Conservation (phyloP, 2,113 vertebrate species). For the Prochilodus magdalenae region DNA sequence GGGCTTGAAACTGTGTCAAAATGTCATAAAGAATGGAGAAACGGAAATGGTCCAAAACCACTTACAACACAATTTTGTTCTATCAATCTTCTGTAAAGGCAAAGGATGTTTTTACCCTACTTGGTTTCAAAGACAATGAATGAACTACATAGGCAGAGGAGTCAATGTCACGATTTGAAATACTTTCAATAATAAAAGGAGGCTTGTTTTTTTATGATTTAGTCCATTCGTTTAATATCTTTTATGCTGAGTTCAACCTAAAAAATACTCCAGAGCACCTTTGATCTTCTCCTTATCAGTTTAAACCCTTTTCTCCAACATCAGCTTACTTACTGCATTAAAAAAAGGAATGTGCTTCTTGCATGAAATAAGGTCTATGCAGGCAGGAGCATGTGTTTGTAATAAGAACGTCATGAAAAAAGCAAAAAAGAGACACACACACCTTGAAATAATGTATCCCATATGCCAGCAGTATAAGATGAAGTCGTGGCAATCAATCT, state of each 20-base stretch:
- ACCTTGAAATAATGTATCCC: slow-evolving; percentile 71
- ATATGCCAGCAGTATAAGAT: slow-evolving; percentile 63
- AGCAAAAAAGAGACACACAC: slow-evolving; percentile 56
- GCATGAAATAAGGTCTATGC: slow-evolving; percentile 57
- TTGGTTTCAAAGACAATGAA: too few relatives aligned
- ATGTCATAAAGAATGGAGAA: too few relatives aligned
- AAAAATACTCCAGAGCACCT: background rate
- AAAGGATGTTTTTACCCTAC: too few relatives aligned
- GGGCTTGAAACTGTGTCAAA: too few relatives aligned
- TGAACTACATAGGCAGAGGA: too few relatives aligned
- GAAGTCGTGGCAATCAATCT: slow-evolving; percentile 58
- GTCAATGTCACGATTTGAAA: too few relatives aligned
- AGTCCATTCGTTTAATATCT: background rate
- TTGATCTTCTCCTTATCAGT: slow-evolving; percentile 43
- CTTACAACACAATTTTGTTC: too few relatives aligned
- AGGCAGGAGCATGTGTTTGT: slow-evolving; percentile 67
- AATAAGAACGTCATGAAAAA: slow-evolving; percentile 68
- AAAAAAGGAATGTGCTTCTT: slow-evolving; percentile 15
- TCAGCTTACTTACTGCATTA: background rate
- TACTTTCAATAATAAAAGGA: too few relatives aligned
- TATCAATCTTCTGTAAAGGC: too few relatives aligned
- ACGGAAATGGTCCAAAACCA: too few relatives aligned
- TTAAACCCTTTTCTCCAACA: slow-evolving; percentile 38
- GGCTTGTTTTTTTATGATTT: too few relatives aligned
- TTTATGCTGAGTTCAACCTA: background rate